These are phyloP conservation scores for Entomobrya multifasciata DNA, from an alignment of 2,888 invertebrate genomes.

Conservation along the genomic window DNA sequence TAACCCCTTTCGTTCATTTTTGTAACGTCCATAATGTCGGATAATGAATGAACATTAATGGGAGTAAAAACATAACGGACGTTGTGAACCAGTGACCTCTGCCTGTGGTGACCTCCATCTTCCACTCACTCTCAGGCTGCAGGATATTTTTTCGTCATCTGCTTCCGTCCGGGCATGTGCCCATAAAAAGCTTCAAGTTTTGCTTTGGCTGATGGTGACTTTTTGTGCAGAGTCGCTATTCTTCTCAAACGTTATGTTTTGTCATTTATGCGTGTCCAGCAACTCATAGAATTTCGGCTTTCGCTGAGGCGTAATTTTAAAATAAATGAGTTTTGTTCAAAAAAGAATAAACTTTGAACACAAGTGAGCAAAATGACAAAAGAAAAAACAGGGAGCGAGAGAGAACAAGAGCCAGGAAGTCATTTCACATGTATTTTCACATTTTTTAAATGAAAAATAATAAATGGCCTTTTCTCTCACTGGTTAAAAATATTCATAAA, in stretches of 20 bases:
- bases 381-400: constrained; percentile 36
- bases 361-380: too few species aligned
- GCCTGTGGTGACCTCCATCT: constrained; percentile 25
- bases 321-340: constrained; percentile 23
- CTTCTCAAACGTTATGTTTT: too few species aligned
- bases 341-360: too few species aligned
- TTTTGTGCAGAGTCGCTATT: too few species aligned
- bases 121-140: too few species aligned
- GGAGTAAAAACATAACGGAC: constrained; percentile 45
- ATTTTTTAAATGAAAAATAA: constrained; percentile 44
- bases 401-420: constrained; percentile 45
- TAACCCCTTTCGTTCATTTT: too few species aligned
- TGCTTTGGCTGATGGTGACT: constrained; percentile 42
- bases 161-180: too few species aligned
- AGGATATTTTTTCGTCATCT: constrained; percentile 54
- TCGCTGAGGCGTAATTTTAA: constrained; percentile 25
- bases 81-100: constrained; percentile 58
- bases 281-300: constrained; percentile 14
- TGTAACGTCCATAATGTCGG: too few species aligned
- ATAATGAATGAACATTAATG: neutral
- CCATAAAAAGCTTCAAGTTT: neutral
- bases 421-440: constrained; percentile 52
- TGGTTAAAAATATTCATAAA: constrained; percentile 16
- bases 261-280: constrained; percentile 66
- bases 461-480: constrained; percentile 24